Conservation (phyloP, 2,888 invertebrate genomes). For the Drosophila macrospina region DNA sequence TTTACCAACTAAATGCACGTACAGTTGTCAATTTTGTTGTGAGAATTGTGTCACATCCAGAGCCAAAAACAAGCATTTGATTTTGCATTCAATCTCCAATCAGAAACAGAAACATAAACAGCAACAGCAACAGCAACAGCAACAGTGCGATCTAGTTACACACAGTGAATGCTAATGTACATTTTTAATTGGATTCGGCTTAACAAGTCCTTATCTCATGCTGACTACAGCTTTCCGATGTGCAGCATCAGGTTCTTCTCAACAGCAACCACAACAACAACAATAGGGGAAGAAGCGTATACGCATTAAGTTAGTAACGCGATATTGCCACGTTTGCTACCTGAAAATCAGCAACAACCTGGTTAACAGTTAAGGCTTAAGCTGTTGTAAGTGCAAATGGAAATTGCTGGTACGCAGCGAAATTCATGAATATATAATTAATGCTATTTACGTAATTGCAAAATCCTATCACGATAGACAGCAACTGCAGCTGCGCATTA, state of each 20-base stretch:
- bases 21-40: background rate
- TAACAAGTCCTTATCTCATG: slow-evolving; percentile 7
- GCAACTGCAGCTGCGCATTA: background rate
- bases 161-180: slow-evolving; percentile 45
- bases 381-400: background rate
- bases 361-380: slow-evolving; percentile 1
- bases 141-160: slow-evolving; percentile 8
- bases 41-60: slow-evolving; percentile 3
- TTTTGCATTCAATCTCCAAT: background rate
- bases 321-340: slow-evolving; percentile 8
- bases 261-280: slow-evolving; percentile 5
- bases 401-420: slow-evolving; percentile 7
- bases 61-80: slow-evolving; percentile 17
- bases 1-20: background rate
- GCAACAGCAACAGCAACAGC: too few species aligned
- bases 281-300: background rate
- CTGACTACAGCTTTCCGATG: slow-evolving; percentile 33
- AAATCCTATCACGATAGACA: background rate
- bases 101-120: background rate
- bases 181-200: slow-evolving; percentile 63
- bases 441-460: slow-evolving; percentile 3
- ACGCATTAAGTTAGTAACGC: slow-evolving; percentile 24
- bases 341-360: background rate
- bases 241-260: slow-evolving; percentile 1
- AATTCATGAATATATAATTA: slow-evolving; percentile 16